Evolutionary conservation across 2,888 invertebrate species (phyloP), one percentile per base, ranked within the genome.

Genomic region (Gryllus longicercus): DNA sequence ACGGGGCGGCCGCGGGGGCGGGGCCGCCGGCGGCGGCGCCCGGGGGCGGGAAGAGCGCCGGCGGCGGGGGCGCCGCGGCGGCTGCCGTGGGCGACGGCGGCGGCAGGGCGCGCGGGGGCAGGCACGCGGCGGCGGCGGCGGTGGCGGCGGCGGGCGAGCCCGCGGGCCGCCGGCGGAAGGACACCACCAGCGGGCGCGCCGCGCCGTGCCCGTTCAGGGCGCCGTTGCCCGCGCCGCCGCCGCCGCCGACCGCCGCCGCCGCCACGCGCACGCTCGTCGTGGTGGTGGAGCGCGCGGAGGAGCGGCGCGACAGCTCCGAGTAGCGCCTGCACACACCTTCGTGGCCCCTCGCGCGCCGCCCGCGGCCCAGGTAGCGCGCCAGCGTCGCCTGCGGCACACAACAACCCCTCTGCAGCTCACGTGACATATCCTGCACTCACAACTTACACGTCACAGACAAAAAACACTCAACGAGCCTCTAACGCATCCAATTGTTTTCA

Each of bases 141-240:
- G 63, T 4, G 16, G 63, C 63, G 14, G 63, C 3, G 63, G 63
- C 16, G 16, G 63, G 16, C 14, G 14, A 10, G 76, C 8, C 76
- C 16, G 14, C 76, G 23, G 76, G 38, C 49, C 50, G 50, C 49
- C n/a, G 77, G 21, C 77, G 77, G 83, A 87, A 88, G 75, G 87
- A 87, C 78, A 88, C 87, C 76, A 88, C 87, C 82, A 88, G 83
- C 23, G 88, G 88, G 81, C 88, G 83, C 81, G 85, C 84, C 16
- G 80, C 80, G 63, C 76, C 51, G 50, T 80, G 81, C 11, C 87
- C 85, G 49, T 87, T 84, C 4, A 74, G 77, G 4, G 88, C 83
- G 80, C 77, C 78, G 80, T 78, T 78, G 77, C 79, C 76, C 75
- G 50, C 4, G 76, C 50, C 51, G 38, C 78, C 78, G 78, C 80